These are phyloP conservation scores for Calyptommatus sinebrachiatus DNA, from an alignment of 2,113 vertebrate genomes.

Conservation along the genomic window DNA sequence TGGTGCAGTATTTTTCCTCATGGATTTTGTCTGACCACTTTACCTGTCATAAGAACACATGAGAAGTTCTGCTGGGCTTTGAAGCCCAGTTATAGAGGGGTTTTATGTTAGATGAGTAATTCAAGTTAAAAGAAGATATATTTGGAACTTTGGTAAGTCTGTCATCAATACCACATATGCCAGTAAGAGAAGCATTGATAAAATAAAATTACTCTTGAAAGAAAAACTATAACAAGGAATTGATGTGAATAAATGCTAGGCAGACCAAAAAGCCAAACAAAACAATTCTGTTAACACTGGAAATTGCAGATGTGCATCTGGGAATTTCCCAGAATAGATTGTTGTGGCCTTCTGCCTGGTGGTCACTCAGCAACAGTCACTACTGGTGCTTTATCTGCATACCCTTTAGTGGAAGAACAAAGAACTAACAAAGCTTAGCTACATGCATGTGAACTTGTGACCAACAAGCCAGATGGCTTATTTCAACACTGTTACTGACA, in stretches of 20 bases:
- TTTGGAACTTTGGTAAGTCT: background rate
- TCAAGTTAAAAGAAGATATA: background rate
- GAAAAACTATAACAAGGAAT: slow-evolving; percentile 2
- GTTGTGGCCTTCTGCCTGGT: background rate
- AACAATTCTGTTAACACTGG: background rate
- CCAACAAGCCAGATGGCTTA: background rate
- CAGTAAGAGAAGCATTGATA: background rate
- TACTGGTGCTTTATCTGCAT: background rate
- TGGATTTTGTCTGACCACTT: background rate
- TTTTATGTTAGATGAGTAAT: background rate
- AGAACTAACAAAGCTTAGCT: background rate
- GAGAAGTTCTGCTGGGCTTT: no score
- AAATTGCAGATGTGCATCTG: background rate
- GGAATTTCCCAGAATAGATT: slow-evolving; percentile 5
- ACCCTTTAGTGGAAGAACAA: background rate
- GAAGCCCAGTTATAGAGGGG: background rate
- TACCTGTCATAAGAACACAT: background rate
- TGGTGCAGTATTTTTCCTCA: background rate
- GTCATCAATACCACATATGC: background rate
- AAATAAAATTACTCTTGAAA: slow-evolving; percentile 14
- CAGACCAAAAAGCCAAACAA: background rate
- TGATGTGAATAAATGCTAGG: background rate
- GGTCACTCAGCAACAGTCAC: background rate
- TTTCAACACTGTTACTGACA: background rate
- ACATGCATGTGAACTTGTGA: background rate